These are phyloP conservation scores for Semibalanus balanoides DNA, from an alignment of 1,140 invertebrate species.

Conservation along the genomic window DNA sequence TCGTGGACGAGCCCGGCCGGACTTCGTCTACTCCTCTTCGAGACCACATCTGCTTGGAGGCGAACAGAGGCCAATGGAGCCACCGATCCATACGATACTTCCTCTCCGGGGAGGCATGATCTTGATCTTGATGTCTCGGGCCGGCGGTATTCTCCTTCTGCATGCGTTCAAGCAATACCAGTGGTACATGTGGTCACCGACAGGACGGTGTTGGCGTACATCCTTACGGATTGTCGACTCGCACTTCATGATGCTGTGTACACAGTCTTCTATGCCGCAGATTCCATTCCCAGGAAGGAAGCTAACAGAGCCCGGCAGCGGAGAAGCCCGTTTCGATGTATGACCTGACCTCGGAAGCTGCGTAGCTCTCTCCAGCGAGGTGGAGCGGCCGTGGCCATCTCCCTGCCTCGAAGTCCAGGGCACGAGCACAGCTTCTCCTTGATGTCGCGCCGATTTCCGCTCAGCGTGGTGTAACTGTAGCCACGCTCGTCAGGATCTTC, in stretches of 20 bases:
- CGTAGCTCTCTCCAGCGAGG: slow-evolving; percentile 80
- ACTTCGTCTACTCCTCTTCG: slow-evolving; percentile 47
- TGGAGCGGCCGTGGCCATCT: slow-evolving; percentile 73
- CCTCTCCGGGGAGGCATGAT: slow-evolving; percentile 81
- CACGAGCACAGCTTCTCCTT: slow-evolving; percentile 88
- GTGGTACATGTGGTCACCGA: slow-evolving; percentile 62
- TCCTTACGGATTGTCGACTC: slow-evolving; percentile 70
- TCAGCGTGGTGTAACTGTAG: slow-evolving; percentile 45
- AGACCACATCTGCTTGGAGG: slow-evolving; percentile 88
- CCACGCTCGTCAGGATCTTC: slow-evolving; percentile 37
- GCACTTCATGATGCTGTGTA: slow-evolving; percentile 82
- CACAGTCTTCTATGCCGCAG: slow-evolving; percentile 48
- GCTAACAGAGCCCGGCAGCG: slow-evolving; percentile 42
- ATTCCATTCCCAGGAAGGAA: slow-evolving; percentile 38
- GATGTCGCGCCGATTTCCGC: slow-evolving; percentile 80
- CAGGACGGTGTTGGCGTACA: slow-evolving; percentile 69
- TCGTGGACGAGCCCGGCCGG: slow-evolving; percentile 46
- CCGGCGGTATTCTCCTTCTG: slow-evolving; percentile 80
- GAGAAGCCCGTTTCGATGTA: slow-evolving; percentile 48
- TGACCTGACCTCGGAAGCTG: slow-evolving; percentile 75
- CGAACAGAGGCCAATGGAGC: slow-evolving; percentile 76
- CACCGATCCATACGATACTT: slow-evolving; percentile 84
- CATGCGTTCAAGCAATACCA: slow-evolving; percentile 65
- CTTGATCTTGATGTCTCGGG: slow-evolving; percentile 76
- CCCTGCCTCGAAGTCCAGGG: slow-evolving; percentile 83